A percentile compares a stretch with the other conserved stretches of the same genome.
Conservation (phyloP, 2,797 vertebrate genomes). For the Pipistrellus pipistrellus region DNA sequence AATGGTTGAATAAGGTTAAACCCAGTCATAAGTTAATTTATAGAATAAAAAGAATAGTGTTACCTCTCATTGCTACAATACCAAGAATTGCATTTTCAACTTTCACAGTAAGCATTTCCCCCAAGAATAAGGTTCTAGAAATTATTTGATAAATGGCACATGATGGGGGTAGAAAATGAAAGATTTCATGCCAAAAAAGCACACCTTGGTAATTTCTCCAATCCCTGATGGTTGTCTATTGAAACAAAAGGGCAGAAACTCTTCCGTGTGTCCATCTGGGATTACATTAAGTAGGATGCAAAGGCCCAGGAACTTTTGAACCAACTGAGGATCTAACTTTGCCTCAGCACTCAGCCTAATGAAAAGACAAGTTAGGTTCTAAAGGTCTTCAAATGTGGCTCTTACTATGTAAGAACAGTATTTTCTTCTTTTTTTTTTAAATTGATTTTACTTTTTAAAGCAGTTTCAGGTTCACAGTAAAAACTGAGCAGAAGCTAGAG, state of each 20-base stretch:
- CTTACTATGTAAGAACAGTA: neutral
- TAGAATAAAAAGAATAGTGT: neutral
- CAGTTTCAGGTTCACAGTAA: neutral
- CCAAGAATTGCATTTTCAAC: too few relatives aligned
- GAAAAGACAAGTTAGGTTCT: conserved; percentile 18
- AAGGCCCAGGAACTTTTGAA: conserved; percentile 27
- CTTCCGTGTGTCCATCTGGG: conserved; percentile 42
- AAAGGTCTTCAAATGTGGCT: neutral
- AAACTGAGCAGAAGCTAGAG: neutral
- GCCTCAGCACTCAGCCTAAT: conserved; percentile 6
- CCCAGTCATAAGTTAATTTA: neutral
- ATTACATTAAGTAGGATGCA: conserved; percentile 8
- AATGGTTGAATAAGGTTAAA: conserved; percentile 12
- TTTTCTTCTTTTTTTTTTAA: neutral
- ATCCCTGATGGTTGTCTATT: neutral
- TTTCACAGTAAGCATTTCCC: neutral
- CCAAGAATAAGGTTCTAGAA: conserved; percentile 17
- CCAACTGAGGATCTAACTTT: neutral
- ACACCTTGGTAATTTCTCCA: conserved; percentile 28
- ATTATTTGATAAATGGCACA: conserved; percentile 48
- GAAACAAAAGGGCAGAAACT: conserved; percentile 59
- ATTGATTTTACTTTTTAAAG: neutral
- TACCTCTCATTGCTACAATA: conserved; percentile 2
- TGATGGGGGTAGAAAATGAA: conserved; percentile 10
- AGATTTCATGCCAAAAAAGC: conserved; percentile 51